Evolutionary conservation across 2,113 vertebrate species (phyloP), one percentile per base, ranked within the genome.

Genomic region (Amphilophus citrinellus): DNA sequence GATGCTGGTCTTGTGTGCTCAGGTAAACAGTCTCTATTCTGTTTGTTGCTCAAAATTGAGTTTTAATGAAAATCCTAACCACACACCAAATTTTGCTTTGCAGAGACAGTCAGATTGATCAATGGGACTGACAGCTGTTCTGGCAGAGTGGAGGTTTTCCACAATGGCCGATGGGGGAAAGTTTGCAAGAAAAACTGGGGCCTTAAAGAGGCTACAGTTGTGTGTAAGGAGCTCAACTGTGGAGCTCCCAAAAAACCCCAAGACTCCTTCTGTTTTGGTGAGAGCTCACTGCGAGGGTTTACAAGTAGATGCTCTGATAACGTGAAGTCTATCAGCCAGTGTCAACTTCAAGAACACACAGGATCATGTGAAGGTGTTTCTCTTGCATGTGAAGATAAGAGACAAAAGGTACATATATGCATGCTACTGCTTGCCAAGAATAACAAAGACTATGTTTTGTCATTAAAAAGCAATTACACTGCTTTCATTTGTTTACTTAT

Each of bases 171-270:
- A 1, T 95, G 93, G 94, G 85, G 79, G 4, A 92, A 89, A 22
- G n/a, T 96, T 3, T 96, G 95, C 81, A 88, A 60, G n/a, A 77
- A 81, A 27, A 24, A 39, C 63, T 96, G 93, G 95, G 53, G 80
- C 27, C 0, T 20, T 0, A 17, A 15, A 17, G 81, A 92, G 59
- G 86, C 92, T 17, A 0, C 7, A 5, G 3, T 95, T 42, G 65
- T 94, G 3, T 96, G 95, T 68, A 73, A 79, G 10, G 93, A 95
- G 47, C 71, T 96, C 10, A 10, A n/a, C 1, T 96, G 95, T 79
- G 95, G 94, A 4, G 2, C 3, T 3, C 90, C 91, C 1, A 68
- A 87, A 42, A 79, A 61, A 32, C 1, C 1, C 1, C 57, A 66
- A 0, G 59, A 80, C n/a, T 17, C 0, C 3, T 61, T 47, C 15